phyloP scores from a whole-genome alignment of 2,113 vertebrate genomes.

The Centropus bengalensis region DNA sequence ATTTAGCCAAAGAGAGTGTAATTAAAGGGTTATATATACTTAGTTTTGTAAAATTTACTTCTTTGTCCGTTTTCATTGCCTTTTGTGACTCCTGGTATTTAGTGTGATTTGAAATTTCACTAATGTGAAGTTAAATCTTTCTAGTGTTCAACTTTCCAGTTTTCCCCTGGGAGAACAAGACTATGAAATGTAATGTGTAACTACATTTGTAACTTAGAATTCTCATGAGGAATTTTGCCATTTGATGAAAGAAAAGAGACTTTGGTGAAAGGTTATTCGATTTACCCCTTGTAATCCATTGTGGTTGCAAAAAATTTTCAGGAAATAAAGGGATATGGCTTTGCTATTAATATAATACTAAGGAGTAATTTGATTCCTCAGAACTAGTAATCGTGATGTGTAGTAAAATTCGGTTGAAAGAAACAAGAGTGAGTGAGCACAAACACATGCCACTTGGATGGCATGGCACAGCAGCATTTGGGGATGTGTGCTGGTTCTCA shows the following conservation, averaged over 20 bases:
- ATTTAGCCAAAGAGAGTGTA: background rate
- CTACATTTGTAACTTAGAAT: background rate
- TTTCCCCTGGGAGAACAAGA: background rate
- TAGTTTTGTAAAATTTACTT: background rate
- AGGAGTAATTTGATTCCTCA: background rate
- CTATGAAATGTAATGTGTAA: background rate
- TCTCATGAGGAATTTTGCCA: background rate
- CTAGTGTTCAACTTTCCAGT: background rate
- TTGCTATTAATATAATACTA: background rate
- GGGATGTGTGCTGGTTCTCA: background rate
- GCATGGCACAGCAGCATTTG: fast-evolving
- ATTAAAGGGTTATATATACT: background rate
- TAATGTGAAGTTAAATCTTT: background rate
- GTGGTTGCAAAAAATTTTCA: background rate
- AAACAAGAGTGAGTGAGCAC: background rate
- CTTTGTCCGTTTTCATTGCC: background rate
- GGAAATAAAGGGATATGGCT: background rate
- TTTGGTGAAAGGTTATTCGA: background rate
- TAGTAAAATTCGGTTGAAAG: background rate
- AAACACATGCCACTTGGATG: background rate
- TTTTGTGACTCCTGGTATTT: constrained; percentile 1
- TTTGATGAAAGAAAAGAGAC: background rate
- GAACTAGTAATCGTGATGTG: background rate
- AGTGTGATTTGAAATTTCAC: background rate
- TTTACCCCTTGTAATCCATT: background rate